Evolutionary conservation across 2,113 vertebrate species (phyloP).

Genomic region (Percina caprodes): DNA sequence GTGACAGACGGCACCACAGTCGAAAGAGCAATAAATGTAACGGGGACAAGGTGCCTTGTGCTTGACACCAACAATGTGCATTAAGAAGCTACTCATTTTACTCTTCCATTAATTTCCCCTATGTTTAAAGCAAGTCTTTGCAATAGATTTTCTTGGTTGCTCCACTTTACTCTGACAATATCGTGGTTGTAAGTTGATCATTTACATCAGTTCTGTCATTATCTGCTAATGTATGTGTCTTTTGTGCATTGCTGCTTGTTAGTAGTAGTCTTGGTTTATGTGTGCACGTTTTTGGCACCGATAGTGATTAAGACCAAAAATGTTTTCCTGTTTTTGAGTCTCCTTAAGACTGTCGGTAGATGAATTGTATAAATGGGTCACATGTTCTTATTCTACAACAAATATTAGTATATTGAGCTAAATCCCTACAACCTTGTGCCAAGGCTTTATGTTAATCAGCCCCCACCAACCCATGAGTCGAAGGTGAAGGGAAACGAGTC

Average conservation of each 20-base stretch:
- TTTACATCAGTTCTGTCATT: neutral
- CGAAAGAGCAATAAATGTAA: neutral
- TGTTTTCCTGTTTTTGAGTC: neutral
- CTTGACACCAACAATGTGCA: neutral
- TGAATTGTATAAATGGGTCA: neutral
- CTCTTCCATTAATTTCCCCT: no score
- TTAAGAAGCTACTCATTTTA: neutral
- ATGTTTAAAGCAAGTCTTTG: neutral
- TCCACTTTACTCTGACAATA: neutral
- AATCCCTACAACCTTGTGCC: constrained; percentile 51
- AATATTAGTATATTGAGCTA: constrained; percentile 20
- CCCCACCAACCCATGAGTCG: neutral
- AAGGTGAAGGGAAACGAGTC: constrained; percentile 15
- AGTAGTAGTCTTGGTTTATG: no score
- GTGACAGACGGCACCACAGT: neutral
- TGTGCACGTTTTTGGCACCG: no score
- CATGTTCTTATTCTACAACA: neutral
- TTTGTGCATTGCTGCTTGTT: neutral
- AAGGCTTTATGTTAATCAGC: constrained; percentile 54
- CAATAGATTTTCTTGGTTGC: neutral
- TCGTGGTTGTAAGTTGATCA: neutral
- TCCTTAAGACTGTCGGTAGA: neutral
- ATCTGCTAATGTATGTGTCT: neutral
- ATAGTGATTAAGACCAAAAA: neutral
- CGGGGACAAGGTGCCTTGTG: neutral